A percentile compares a stretch with the other conserved stretches of the same genome.
These are phyloP conservation scores for Charaxes varanes DNA, from an alignment of 1,140 invertebrate species.

Conservation along the genomic window DNA sequence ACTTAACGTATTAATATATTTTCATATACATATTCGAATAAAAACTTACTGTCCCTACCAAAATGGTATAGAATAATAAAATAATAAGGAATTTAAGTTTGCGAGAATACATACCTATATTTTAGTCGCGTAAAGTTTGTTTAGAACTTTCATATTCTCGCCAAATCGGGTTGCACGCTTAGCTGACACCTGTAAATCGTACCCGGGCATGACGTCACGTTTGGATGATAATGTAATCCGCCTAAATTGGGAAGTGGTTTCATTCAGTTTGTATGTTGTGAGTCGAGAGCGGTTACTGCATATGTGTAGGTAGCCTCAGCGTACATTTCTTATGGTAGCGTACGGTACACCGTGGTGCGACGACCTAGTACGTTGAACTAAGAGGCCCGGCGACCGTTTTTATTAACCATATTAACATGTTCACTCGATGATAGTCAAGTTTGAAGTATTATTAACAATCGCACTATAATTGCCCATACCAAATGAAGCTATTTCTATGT, in stretches of 20 bases:
- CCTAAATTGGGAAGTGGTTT: slow-evolving; percentile 32
- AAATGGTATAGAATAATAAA: too few species aligned
- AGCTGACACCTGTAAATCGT: slow-evolving; percentile 56
- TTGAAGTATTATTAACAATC: slow-evolving; percentile 10
- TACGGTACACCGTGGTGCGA: slow-evolving; percentile 62
- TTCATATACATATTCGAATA: too few species aligned
- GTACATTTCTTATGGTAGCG: slow-evolving; percentile 57
- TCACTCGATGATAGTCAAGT: slow-evolving; percentile 5
- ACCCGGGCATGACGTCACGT: slow-evolving; percentile 53
- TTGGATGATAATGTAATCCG: slow-evolving; percentile 41
- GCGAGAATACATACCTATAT: too few species aligned
- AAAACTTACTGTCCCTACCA: too few species aligned
- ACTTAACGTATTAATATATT: too few species aligned
- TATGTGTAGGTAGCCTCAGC: slow-evolving; percentile 40
- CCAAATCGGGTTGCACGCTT: slow-evolving; percentile 13
- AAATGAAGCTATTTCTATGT: slow-evolving; percentile 6
- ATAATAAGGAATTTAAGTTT: too few species aligned
- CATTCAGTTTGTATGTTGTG: slow-evolving; percentile 31
- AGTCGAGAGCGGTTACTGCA: slow-evolving; percentile 26
- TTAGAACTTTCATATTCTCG: not conserved
- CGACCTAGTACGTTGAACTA: slow-evolving; percentile 67
- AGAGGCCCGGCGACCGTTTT: slow-evolving; percentile 41
- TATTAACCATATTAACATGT: slow-evolving; percentile 32
- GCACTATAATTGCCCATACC: slow-evolving; percentile 1
- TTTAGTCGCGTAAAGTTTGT: too few species aligned